Evolutionary conservation across 64 coral and sea anemone species (phyloP).

Genomic region (Catalaphyllia jardinei): DNA sequence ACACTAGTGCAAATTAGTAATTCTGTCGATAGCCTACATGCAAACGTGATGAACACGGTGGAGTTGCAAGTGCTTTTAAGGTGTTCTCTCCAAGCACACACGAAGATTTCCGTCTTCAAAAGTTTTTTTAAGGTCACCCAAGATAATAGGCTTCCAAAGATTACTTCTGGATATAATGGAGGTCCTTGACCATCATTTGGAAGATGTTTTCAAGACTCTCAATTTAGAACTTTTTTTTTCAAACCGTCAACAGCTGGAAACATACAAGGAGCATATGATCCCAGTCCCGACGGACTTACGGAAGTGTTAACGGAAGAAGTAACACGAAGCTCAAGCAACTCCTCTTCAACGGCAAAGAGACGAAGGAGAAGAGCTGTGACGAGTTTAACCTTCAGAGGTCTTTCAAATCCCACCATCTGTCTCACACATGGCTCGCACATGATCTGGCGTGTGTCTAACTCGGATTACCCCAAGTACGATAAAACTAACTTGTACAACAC

Average conservation of each 20-base stretch:
- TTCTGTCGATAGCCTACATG: no score
- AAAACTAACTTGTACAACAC: slow-evolving; percentile 87
- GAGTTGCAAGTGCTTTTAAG: no score
- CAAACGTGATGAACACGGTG: no score
- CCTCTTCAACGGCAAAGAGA: background rate
- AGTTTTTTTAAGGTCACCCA: no score
- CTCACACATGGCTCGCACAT: slow-evolving; percentile 71
- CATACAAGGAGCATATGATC: slow-evolving; percentile 73
- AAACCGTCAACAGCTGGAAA: slow-evolving; percentile 57
- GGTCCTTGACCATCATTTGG: no score
- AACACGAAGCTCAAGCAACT: slow-evolving; percentile 21
- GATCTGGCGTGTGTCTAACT: slow-evolving; percentile 83
- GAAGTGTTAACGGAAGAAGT: slow-evolving; percentile 40
- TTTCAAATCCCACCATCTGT: slow-evolving; percentile 84
- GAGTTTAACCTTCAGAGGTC: slow-evolving; percentile 34
- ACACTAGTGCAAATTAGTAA: no score
- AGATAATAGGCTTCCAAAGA: no score
- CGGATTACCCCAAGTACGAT: slow-evolving; percentile 86
- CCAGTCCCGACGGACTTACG: background rate
- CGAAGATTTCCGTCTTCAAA: no score
- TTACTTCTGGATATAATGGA: no score
- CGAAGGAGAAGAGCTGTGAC: slow-evolving; percentile 60
- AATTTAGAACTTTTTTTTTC: background rate
- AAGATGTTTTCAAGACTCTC: no score
- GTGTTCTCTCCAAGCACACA: no score